Percentiles rank a stretch among this genome's conserved stretches.
These are phyloP conservation scores for Nannoperca australis DNA, from an alignment of 2,797 vertebrate genomes.

Conservation along the genomic window DNA sequence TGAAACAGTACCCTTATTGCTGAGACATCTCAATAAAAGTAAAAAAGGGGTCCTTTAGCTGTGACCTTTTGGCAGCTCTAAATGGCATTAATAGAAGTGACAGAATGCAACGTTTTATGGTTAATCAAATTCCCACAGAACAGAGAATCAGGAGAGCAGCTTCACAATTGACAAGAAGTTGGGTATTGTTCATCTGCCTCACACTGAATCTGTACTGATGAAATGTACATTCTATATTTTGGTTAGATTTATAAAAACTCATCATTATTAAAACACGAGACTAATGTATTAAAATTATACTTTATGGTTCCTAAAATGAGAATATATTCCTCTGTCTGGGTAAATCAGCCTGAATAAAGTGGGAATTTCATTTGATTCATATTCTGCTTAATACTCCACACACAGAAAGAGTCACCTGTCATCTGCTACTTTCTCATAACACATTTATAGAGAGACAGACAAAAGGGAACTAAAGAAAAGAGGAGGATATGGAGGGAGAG, in stretches of 20 bases:
- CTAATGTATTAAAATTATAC: conserved; percentile 16
- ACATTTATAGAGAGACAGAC: conserved; percentile 72
- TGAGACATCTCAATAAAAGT: conserved; percentile 82
- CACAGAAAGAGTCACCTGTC: conserved; percentile 76
- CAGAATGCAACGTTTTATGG: conserved; percentile 86
- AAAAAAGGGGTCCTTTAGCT: conserved; percentile 69
- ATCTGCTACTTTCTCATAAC: conserved; percentile 73
- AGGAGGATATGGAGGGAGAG: conserved; percentile 70
- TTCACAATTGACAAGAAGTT: conserved; percentile 73
- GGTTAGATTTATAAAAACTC: conserved; percentile 48
- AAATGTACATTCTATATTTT: conserved; percentile 38
- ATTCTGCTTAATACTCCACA: conserved; percentile 58
- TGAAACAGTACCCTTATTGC: conserved; percentile 84
- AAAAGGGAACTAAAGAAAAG: conserved; percentile 72
- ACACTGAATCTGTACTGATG: conserved; percentile 61
- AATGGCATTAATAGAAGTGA: conserved; percentile 82
- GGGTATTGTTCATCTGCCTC: conserved; percentile 67
- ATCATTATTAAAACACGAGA: conserved; percentile 19
- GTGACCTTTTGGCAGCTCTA: conserved; percentile 83
- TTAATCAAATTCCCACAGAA: conserved; percentile 86
- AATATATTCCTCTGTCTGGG: conserved; percentile 32
- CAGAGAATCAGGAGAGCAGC: conserved; percentile 70
- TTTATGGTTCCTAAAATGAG: neutral
- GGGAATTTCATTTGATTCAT: conserved; percentile 60
- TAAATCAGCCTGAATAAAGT: conserved; percentile 44